Base-by-base conservation (phyloP, 1,140 invertebrate species). In the Drosophila paulistorum region DNA sequence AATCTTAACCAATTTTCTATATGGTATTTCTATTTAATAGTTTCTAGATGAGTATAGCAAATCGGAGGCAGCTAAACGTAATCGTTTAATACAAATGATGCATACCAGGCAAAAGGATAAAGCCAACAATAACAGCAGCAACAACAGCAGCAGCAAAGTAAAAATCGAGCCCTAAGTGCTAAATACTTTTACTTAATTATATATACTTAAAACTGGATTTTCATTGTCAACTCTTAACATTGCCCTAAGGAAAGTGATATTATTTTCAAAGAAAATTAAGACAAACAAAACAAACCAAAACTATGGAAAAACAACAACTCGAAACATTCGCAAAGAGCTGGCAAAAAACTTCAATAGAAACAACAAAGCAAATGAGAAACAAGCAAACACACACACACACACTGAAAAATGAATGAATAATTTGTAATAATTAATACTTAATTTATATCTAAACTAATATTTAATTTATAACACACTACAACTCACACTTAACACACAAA, bases 31-130 rank as follows among this genome's bases (percentile, higher is more conserved):
- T 7, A 48, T 35, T 0, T 60, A 63, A 0, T 92, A 95, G 95
- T 92, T 95, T 45, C 89, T 95, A 55, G 94, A 95, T 77, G 94
- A 95, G 71, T 95, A 95, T 89, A 93, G 93, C 89, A 93, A 93
- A 72, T 95, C 95, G 3, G 93, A 94, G 55, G 93, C 93, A 61
- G 95, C 94, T 51, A 94, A 94, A 76, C 92, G 92, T 9, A 94
- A 95, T 90, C 93, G 93, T 61, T 79, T 95, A 67, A 93, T 95
- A 33, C 68, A 83, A 51, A 68, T 86, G 33, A 69, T 83, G 30
- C 59, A 77, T 14, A 66, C 39, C 11, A 48, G 76, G 10, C 65
- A 74, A 57, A 86, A 77, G 9, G 64, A 59, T 20, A 81, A 67
- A 11, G 26, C 20, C 20, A 63, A 58, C 13, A 7, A 55, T 7